Base-by-base conservation (phyloP, 2,888 invertebrate genomes). In the Lasioglossum marginatum region DNA sequence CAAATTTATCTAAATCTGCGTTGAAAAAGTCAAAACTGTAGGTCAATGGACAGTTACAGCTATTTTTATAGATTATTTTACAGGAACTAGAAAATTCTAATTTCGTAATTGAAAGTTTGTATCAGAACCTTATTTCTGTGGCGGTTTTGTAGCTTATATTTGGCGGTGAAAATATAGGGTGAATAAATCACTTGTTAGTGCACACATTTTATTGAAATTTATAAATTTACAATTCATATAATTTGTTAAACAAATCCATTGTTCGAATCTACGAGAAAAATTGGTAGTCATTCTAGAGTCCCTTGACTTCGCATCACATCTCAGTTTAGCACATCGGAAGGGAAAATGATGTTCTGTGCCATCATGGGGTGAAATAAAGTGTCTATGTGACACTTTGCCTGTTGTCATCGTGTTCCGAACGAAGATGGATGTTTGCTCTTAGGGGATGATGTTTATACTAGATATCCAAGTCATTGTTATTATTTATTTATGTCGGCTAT, bases 341-440 rank as follows among this genome's bases (percentile, higher is more conserved):
- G n/a, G 52, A 57, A 57, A 57, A 57, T 57, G 57, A 57, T 57
- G n/a, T n/a, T 57, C 57, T 4, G 12, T n/a, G 57, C 57, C 57
- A 57, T 12, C 12, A 12, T 10, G n/a, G n/a, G n/a, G n/a, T 57
- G 57, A 10, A 57, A 57, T n/a, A 57, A 57, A 57, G 57, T 57
- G 57, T 57, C 57, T n/a, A n/a, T n/a, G n/a, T n/a, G 57, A 57
- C 57, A 57, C n/a, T 57, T 57, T 57, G 57, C 57, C 57, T n/a
- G 57, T n/a, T n/a, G 57, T 63, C 27, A 63, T 63, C 1, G 14
- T 63, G 31, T 16, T 63, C 16, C 6, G 16, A 16, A 31, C 16
- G 63, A 63, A 63, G 31, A 63, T 63, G 31, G 63, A 63, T 31
- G 63, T 63, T 63, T 63, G 63, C 31, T 63, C 63, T 63, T 63